These are phyloP conservation scores for Drepana arcuata DNA, from an alignment of 1,140 invertebrate species.

Conservation along the genomic window DNA sequence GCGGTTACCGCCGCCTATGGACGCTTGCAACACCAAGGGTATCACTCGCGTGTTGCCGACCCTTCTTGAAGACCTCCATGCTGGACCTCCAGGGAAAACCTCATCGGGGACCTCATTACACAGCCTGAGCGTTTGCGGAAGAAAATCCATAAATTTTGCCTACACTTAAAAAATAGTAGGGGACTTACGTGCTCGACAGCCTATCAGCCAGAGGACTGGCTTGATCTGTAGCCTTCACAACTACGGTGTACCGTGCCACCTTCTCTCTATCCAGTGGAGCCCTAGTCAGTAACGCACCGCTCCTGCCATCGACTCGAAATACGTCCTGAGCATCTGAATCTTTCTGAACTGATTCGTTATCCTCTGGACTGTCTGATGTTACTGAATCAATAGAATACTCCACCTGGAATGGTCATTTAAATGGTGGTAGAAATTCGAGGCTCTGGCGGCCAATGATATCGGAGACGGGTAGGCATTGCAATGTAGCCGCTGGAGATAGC, in stretches of 20 bases:
- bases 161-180: no score
- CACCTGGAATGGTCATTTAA: slow-evolving; percentile 68
- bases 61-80: no score
- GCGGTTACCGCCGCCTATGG: no score
- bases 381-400: slow-evolving; percentile 85
- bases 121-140: no score
- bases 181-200: slow-evolving; percentile 77
- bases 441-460: no score
- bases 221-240: slow-evolving; percentile 88
- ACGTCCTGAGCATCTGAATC: slow-evolving; percentile 70
- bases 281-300: slow-evolving; percentile 89
- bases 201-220: slow-evolving; percentile 80
- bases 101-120: no score
- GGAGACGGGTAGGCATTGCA: no score
- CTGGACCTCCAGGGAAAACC: no score
- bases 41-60: no score
- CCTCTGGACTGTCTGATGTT: slow-evolving; percentile 68
- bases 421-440: not conserved
- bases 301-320: slow-evolving; percentile 85
- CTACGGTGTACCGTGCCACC: slow-evolving; percentile 88
- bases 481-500: no score
- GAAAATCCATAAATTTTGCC: no score
- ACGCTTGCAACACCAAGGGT: no score
- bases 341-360: slow-evolving; percentile 61
- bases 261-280: slow-evolving; percentile 90